Base-by-base conservation (phyloP, 2,113 vertebrate species). In the Miniopterus natalensis region DNA sequence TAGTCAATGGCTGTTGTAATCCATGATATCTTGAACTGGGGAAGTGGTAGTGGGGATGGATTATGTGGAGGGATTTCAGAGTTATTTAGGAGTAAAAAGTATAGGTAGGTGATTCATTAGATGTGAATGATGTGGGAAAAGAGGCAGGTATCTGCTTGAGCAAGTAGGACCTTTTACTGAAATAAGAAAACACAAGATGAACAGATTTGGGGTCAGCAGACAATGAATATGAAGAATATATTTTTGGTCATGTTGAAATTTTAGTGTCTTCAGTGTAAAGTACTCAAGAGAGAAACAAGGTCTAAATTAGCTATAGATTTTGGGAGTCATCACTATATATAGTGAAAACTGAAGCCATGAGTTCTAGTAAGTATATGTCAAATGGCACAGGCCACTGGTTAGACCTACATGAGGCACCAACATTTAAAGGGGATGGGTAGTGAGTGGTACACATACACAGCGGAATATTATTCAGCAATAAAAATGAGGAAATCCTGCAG, bases 131-230 rank as follows among this genome's bases (percentile, higher is more conserved):
- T 14, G 4, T 73, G 15, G 31, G 20, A 75, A 29, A 92, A 71
- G 85, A 40, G 25, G 27, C 8, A 12, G 29, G 70, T 63, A 75
- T 59, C 88, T 92, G 25, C 14, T 29, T n/a, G 18, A 42, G 55
- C 27, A 81, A 18, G 51, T 88, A 49, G 36, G 45, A 68, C 71
- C 49, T 95, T 87, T 93, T 18, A 51, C n/a, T 90, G 63, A 91
- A 94, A 61, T 47, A 27, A 25, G 27, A 80, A 66, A 71, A 25
- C 59, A 29, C 8, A 53, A 61, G 21, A 77, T 81, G 23, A 74
- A 57, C 9, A 53, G 12, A 10, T 77, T 89, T 89, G 42, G 45
- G 59, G 14, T 70, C 47, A 57, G 36, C 36, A 80, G 74, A 55
- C 12, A 23, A 74, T 57, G 23, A 77, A 40, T 90, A 42, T n/a